phyloP scores from a whole-genome alignment of 2,797 vertebrate species.

The Siniperca undulata region DNA sequence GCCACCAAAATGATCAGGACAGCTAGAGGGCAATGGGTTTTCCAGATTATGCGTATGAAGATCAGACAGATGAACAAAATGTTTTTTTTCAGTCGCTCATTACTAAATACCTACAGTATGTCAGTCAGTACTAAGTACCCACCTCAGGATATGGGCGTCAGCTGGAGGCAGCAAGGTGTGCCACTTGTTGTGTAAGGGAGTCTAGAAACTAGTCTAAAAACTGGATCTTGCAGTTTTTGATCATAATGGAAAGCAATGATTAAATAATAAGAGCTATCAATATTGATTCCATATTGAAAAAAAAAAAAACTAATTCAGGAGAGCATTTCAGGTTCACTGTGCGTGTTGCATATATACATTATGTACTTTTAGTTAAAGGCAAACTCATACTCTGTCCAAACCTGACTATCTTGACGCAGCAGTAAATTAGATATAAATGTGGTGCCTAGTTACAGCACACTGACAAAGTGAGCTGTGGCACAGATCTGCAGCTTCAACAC shows the following conservation, averaged over 20 bases:
- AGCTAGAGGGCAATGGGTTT: neutral
- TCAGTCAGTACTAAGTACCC: slow-evolving; percentile 29
- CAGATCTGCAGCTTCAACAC: slow-evolving; percentile 29
- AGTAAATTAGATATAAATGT: slow-evolving; percentile 18
- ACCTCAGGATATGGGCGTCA: slow-evolving; percentile 50
- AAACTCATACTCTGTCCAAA: neutral
- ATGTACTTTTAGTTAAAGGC: neutral
- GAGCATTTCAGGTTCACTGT: neutral
- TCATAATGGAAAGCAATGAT: slow-evolving; percentile 6
- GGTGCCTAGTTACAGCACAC: neutral
- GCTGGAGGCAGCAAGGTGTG: slow-evolving; percentile 68
- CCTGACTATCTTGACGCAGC: neutral
- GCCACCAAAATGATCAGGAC: slow-evolving; percentile 11
- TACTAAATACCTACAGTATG: slow-evolving; percentile 17
- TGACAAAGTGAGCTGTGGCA: slow-evolving; percentile 6
- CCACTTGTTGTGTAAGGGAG: slow-evolving; percentile 50
- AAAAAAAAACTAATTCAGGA: neutral
- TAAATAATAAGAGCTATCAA: slow-evolving; percentile 19
- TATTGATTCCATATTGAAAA: neutral
- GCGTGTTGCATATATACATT: no score
- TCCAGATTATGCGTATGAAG: neutral
- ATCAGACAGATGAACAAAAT: slow-evolving; percentile 27
- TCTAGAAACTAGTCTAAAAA: slow-evolving; percentile 8
- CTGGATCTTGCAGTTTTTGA: slow-evolving; percentile 30
- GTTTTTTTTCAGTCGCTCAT: slow-evolving; percentile 4